Evolutionary conservation across 2,113 vertebrate genomes (phyloP).

Genomic region (Willisornis vidua): DNA sequence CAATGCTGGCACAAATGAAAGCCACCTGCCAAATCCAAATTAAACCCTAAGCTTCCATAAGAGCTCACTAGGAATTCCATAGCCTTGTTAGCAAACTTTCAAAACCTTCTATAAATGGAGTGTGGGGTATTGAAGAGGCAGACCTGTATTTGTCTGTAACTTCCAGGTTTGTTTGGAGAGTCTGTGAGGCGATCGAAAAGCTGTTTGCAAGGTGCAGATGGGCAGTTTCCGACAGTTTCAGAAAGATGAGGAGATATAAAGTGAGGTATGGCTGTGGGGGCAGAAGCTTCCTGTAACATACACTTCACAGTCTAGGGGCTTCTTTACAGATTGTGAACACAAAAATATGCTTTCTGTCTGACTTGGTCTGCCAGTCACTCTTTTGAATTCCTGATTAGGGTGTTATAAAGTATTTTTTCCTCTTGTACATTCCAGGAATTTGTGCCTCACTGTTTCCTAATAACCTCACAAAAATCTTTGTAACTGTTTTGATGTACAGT

Average conservation of each 20-base stretch:
- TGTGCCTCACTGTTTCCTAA: not conserved
- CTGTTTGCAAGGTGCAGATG: not conserved
- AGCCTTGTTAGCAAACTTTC: not conserved
- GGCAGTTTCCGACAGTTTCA: not conserved
- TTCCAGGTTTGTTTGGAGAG: not conserved
- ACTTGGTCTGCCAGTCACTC: not conserved
- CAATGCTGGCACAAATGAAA: not conserved
- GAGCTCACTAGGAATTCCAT: not conserved
- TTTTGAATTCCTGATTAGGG: not conserved
- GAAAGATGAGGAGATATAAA: slow-evolving; percentile 24
- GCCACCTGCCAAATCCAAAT: not conserved
- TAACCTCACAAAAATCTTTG: not conserved
- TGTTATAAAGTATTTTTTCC: not conserved
- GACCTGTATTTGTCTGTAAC: not conserved
- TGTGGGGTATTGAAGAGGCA: not conserved
- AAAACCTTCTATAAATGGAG: not conserved
- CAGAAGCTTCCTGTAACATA: slow-evolving; percentile 9
- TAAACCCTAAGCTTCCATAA: not conserved
- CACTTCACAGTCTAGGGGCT: not conserved
- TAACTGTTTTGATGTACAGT: not conserved
- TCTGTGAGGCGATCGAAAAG: not conserved
- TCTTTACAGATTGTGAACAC: not conserved
- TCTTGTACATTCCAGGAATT: rapidly evolving
- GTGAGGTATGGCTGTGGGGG: not conserved
- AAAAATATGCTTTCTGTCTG: not conserved